Evolutionary conservation across 2,888 invertebrate species (phyloP).

Genomic region (Limnephilus auricula): DNA sequence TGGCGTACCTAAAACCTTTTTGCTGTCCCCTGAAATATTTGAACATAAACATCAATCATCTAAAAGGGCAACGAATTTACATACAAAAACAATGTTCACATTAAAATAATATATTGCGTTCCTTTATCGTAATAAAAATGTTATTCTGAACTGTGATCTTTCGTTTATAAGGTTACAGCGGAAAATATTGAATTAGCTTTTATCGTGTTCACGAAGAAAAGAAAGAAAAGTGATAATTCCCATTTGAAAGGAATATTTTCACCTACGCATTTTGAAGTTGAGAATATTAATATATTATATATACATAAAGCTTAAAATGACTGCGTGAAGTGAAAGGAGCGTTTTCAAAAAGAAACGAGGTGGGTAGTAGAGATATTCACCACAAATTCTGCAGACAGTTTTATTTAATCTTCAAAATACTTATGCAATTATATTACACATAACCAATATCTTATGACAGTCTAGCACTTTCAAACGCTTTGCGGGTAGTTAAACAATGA

Average conservation of each 20-base stretch:
- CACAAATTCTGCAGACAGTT: not conserved
- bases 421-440: too few species aligned
- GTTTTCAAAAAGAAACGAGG: not conserved
- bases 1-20: not conserved
- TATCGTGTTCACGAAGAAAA: not conserved
- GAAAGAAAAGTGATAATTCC: not conserved
- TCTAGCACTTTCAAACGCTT: not conserved
- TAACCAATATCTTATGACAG: too few species aligned
- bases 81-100: not conserved
- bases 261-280: too few species aligned
- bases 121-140: not conserved
- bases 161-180: not conserved
- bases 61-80: not conserved
- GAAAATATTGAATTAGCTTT: not conserved
- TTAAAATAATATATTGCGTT: not conserved
- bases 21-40: not conserved
- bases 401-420: not conserved
- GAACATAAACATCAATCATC: not conserved
- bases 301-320: too few species aligned
- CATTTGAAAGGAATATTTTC: not conserved
- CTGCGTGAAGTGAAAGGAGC: not conserved
- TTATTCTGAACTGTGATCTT: not conserved
- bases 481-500: too few species aligned
- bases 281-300: too few species aligned
- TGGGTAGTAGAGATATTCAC: not conserved